Percentiles rank a stretch among this genome's conserved stretches.
These are phyloP conservation scores for Nothocercus julius DNA, from an alignment of 2,113 vertebrate genomes.

Conservation along the genomic window DNA sequence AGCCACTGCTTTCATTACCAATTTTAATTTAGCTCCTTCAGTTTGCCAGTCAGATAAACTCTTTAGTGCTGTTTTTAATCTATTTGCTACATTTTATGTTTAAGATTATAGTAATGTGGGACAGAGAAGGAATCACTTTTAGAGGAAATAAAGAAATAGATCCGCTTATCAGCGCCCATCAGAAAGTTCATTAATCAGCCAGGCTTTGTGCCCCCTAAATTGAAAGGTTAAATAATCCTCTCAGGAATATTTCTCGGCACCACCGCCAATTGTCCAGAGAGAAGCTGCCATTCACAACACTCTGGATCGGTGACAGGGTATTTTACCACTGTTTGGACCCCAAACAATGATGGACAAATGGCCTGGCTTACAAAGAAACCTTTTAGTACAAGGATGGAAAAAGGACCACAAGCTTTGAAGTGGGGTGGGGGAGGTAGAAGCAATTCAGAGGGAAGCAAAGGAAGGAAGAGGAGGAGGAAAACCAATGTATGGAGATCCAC, in stretches of 20 bases:
- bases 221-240: conserved; percentile 92
- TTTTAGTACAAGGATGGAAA: conserved; percentile 77
- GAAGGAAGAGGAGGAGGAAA: conserved; percentile 31
- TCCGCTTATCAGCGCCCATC: conserved; percentile 87
- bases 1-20: conserved; percentile 84
- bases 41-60: conserved; percentile 88
- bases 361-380: conserved; percentile 79
- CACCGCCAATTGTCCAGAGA: conserved; percentile 82
- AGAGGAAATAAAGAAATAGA: conserved; percentile 87
- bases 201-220: conserved; percentile 90
- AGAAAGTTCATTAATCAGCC: conserved; percentile 91
- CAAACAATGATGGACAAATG: conserved; percentile 86
- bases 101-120: conserved; percentile 87
- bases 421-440: conserved; percentile 50
- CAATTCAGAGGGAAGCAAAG: neutral
- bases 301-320: conserved; percentile 83
- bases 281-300: conserved; percentile 82
- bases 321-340: conserved; percentile 83
- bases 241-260: conserved; percentile 85
- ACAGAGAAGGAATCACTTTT: conserved; percentile 86
- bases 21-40: conserved; percentile 87
- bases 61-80: conserved; percentile 87
- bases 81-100: conserved; percentile 88
- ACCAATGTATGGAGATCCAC: conserved; percentile 15
- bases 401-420: conserved; percentile 76